Conservation (phyloP, 1,140 invertebrate species). For the Drosophila sucinea region DNA sequence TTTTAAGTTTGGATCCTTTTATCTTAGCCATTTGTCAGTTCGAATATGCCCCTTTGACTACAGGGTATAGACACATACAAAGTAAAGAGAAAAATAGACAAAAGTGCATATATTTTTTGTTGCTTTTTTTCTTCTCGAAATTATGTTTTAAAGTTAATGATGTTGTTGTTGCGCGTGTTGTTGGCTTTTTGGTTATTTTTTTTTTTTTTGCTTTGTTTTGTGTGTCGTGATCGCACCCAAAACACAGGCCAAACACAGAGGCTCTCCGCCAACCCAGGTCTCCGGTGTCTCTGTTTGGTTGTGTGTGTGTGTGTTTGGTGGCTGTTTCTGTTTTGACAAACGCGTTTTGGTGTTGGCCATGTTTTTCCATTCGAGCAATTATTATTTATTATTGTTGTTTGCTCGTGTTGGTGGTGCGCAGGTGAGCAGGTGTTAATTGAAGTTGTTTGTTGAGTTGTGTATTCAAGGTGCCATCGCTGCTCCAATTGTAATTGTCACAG, state of each 20-base stretch:
- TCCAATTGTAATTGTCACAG: constrained; percentile 26
- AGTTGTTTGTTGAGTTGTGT: constrained; percentile 11
- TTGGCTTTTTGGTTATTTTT: constrained; percentile 23
- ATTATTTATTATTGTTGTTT: constrained; percentile 74
- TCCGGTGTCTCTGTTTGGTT: constrained; percentile 18
- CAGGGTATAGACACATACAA: background rate
- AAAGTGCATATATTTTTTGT: constrained; percentile 20
- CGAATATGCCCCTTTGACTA: background rate
- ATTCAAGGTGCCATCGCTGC: constrained; percentile 35
- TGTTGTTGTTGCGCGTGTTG: constrained; percentile 51
- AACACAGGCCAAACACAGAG: constrained; percentile 37
- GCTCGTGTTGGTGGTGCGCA: constrained; percentile 25
- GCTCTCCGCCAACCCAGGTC: constrained; percentile 42
- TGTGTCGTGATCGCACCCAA: constrained; percentile 63
- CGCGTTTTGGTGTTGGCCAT: constrained; percentile 64
- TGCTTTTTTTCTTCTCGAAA: constrained; percentile 7
- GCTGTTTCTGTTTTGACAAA: constrained; percentile 52
- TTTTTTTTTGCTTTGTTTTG: constrained; percentile 15
- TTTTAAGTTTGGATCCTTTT: no score
- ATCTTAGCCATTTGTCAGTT: no score
- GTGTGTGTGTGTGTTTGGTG: constrained; percentile 21
- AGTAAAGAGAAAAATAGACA: constrained; percentile 14
- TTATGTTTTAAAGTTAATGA: constrained; percentile 56
- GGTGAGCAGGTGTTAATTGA: constrained; percentile 69
- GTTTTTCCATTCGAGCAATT: constrained; percentile 71